A percentile compares a stretch with the other conserved stretches of the same genome.
phyloP scores from a whole-genome alignment of 2,797 vertebrate species.

The Hydrophis major region DNA sequence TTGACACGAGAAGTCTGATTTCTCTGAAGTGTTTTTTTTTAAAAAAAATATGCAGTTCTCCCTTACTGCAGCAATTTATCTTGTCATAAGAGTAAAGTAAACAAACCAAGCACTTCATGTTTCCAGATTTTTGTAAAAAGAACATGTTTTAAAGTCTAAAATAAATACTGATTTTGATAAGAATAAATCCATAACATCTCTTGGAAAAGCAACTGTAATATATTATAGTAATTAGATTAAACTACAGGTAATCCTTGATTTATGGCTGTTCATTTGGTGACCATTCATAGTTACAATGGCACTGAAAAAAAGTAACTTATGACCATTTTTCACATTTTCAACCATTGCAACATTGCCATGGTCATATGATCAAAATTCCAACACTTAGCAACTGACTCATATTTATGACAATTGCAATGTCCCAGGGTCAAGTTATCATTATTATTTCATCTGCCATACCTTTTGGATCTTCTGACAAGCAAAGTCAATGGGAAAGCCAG shows the following conservation, averaged over 20 bases:
- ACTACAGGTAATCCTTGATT: not conserved
- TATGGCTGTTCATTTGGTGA: not conserved
- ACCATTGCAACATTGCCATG: no score
- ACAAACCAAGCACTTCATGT: not conserved
- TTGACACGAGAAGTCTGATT: not conserved
- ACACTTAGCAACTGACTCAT: not conserved
- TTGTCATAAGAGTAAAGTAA: not conserved
- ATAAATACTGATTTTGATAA: not conserved
- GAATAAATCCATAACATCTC: not conserved
- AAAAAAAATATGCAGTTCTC: not conserved
- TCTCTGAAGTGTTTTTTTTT: not conserved
- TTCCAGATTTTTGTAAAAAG: not conserved
- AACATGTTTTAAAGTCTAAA: not conserved
- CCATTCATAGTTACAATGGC: not conserved
- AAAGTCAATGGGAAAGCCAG: not conserved
- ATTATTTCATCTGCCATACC: not conserved
- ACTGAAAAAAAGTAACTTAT: not conserved
- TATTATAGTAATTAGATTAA: not conserved
- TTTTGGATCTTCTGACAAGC: not conserved
- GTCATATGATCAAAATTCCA: not conserved
- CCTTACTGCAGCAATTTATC: not conserved
- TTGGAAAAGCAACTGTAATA: not conserved
- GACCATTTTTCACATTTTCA: no score
- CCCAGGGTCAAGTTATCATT: not conserved
- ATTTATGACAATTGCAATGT: not conserved